Base-by-base conservation (phyloP, 2,113 vertebrate genomes). In the Zapus hudsonius region DNA sequence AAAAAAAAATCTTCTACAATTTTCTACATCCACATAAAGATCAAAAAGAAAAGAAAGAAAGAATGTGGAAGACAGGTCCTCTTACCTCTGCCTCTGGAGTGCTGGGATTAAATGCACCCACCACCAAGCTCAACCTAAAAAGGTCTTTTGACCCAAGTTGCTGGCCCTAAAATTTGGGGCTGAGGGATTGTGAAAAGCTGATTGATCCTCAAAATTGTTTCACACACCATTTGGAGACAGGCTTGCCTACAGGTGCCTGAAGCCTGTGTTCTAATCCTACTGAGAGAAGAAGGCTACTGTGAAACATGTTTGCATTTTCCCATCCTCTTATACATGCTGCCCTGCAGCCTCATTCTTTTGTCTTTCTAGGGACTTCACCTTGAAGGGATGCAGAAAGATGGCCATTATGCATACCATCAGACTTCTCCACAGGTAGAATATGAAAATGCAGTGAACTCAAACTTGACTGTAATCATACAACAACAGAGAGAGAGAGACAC, bases 381-480 rank as follows among this genome's bases (percentile, higher is more conserved):
- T 78, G 29, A 47, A 44, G 25, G 69, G 52, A 66, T 40, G 57
- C 64, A 73, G 61, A 92, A 79, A 76, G 85, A 75, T 83, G 4
- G 8, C 23, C 52, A 78, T 79, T 69, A 38, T 79, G 63, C 10
- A 76, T 3, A 52, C 85, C 87, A 27, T 94, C 57, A 76, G 81
- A 94, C 44, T 70, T n/a, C 42, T 87, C 70, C 10, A n/a, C 20
- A 70, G 52, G 64, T 90, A 80, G 92, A 93, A 93, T 76, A 74
- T 17, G 73, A 78, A 88, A 91, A 79, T 52, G 9, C 72, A 64
- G 83, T 47, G 36, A 93, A 76, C 22, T 66, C 29, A 63, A 78
- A 40, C 76, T 70, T 69, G 19, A 55, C 73, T 40, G 5, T 70
- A 89, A 47, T 40, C 40, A 25, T 29, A n/a, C 38, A 81, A 44